Evolutionary conservation across 2,888 invertebrate species (phyloP).

Genomic region (Ophraella communa): DNA sequence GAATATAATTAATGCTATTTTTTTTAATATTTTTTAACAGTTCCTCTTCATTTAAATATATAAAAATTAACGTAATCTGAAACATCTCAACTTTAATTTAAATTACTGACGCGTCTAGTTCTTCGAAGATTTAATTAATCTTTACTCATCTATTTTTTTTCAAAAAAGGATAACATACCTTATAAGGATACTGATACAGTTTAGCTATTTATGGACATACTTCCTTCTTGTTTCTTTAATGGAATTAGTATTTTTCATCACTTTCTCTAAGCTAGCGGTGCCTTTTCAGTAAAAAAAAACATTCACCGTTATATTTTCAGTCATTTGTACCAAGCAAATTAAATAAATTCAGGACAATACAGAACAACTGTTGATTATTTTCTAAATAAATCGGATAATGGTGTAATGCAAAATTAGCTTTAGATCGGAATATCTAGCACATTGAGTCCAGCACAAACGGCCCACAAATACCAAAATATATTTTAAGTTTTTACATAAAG

Average conservation of each 20-base stretch:
- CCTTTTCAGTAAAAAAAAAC: conserved; percentile 3
- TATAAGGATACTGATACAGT: background rate
- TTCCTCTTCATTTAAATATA: no score
- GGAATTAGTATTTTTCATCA: conserved; percentile 3
- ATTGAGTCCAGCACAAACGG: no score
- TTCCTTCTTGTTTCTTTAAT: background rate
- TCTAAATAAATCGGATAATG: no score
- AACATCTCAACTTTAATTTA: background rate
- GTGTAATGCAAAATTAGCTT: no score
- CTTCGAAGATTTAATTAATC: background rate
- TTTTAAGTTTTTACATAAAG: no score
- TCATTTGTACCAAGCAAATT: background rate
- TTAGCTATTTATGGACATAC: conserved; percentile 2
- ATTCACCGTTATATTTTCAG: background rate
- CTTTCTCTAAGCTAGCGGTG: conserved; percentile 4
- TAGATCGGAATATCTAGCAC: no score
- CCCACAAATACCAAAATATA: no score
- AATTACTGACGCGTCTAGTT: background rate
- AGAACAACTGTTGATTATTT: no score
- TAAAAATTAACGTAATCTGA: no score
- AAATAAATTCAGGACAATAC: no score
- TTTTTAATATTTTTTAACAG: no score
- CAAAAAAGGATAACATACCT: background rate
- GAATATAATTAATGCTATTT: background rate
- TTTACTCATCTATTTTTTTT: background rate